These are phyloP conservation scores for Apistogramma diplotaenia DNA, from an alignment of 2,113 vertebrate species.

Conservation along the genomic window DNA sequence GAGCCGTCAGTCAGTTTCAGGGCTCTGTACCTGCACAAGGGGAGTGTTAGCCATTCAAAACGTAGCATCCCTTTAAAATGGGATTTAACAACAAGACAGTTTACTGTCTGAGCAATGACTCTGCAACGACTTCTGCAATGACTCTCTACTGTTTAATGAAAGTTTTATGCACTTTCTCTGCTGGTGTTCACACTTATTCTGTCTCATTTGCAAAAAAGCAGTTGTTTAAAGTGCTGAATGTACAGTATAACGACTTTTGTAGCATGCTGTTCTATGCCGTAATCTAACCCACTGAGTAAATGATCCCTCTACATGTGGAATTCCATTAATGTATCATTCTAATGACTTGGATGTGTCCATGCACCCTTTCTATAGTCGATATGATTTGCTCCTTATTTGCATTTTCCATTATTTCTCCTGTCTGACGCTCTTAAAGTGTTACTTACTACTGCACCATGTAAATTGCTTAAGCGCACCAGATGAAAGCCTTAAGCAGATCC, in stretches of 20 bases:
- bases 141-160: conserved; percentile 17
- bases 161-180: conserved; percentile 35
- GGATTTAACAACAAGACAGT: neutral
- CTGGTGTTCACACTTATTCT: conserved; percentile 28
- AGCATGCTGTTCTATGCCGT: conserved; percentile 23
- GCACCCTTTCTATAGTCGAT: conserved; percentile 9
- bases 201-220: conserved; percentile 13
- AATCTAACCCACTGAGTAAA: conserved; percentile 31
- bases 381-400: conserved; percentile 36
- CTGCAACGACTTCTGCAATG: neutral
- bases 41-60: neutral
- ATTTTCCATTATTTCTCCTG: conserved; percentile 56
- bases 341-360: conserved; percentile 32
- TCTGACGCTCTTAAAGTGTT: conserved; percentile 44
- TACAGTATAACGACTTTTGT: neutral
- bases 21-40: neutral
- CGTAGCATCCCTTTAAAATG: neutral
- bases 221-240: neutral
- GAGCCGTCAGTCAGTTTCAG: neutral
- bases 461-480: conserved; percentile 27
- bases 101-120: neutral
- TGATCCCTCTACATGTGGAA: conserved; percentile 33
- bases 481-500: conserved; percentile 34
- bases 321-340: conserved; percentile 34
- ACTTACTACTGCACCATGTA: conserved; percentile 41